Base-by-base conservation (phyloP, 1,140 invertebrate genomes). In the Pseudobourletiella spinata region DNA sequence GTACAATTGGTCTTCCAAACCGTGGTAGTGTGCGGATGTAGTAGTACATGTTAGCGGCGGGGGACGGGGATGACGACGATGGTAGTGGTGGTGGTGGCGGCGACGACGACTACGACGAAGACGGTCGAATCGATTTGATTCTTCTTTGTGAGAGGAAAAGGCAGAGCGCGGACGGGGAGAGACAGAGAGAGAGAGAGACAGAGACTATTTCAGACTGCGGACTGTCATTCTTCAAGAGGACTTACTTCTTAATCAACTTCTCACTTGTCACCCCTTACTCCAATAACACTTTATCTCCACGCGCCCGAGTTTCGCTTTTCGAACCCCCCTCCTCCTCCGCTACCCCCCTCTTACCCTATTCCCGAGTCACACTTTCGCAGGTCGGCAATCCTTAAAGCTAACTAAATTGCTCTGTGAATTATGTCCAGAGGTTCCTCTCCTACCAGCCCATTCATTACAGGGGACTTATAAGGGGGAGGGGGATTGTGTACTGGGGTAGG, bases 341-440 rank as follows among this genome's bases (percentile, higher is more conserved):
- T n/a, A n/a, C n/a, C 43, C 43, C 24, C 48, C 22, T 26, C n/a
- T 51, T 25, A 6, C 48, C 24, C 48, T 51, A 6, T n/a, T 25
- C 28, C 28, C 16, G 8, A 26, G 25, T 8, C 48, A 18, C 16
- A 8, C 20, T 26, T 25, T 26, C n/a, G 32, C 32, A 39, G 32
- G 32, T 39, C 32, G 32, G 32, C 32, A 39, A 39, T n/a, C n/a
- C 8, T n/a, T 39, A 39, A 39, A 39, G 32, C 32, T n/a, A 39
- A 39, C 32, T 39, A 39, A 39, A 39, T 39, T 39, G 32, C 28
- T 0, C 55, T 42, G 15, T 57, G 42, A 87, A 93, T 92, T 73
- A 92, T 96, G 74, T 96, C 92, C 78, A 96, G 92, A 8, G 91
- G 86, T 56, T 93, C 82, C 73, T 90, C 95, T 76, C 96, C 32